These are phyloP conservation scores for Neodontobutis hainanensis DNA, from an alignment of 2,113 vertebrate genomes.

Conservation along the genomic window DNA sequence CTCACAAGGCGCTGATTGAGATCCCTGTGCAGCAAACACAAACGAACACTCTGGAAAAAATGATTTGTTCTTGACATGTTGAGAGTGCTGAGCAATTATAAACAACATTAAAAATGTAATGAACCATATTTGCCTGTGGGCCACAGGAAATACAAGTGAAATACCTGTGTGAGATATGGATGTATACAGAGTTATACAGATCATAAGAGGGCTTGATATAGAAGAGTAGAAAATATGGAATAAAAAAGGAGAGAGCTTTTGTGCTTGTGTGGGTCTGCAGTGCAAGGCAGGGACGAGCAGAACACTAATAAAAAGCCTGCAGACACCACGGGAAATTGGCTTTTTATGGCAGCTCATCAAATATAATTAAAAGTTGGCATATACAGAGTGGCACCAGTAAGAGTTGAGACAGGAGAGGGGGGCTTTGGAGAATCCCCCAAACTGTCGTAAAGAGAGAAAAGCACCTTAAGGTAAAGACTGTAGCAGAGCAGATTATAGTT, in stretches of 20 bases:
- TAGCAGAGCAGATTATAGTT: not conserved
- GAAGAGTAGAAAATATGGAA: not conserved
- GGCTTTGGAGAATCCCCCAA: constrained; percentile 21
- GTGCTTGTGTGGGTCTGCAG: constrained; percentile 14
- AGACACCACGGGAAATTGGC: constrained; percentile 51
- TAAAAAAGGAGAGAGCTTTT: not conserved
- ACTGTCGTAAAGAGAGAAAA: constrained; percentile 5
- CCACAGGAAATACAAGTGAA: constrained; percentile 5
- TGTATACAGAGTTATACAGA: constrained; percentile 1
- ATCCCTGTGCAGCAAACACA: constrained; percentile 38
- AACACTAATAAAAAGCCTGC: constrained; percentile 53
- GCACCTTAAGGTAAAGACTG: not conserved
- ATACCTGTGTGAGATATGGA: constrained; percentile 6
- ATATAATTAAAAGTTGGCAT: constrained; percentile 72
- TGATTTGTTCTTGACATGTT: constrained; percentile 60
- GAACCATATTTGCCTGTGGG: constrained; percentile 54
- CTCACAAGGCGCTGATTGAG: constrained; percentile 26
- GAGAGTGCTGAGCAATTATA: constrained; percentile 63
- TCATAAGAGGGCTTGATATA: constrained; percentile 21
- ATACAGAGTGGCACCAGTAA: constrained; percentile 25
- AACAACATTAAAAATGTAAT: constrained; percentile 71
- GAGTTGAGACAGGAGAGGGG: constrained; percentile 32
- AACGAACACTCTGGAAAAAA: constrained; percentile 36
- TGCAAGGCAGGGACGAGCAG: constrained; percentile 22
- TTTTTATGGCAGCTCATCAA: constrained; percentile 73